Percentiles rank a stretch among this genome's conserved stretches.
Evolutionary conservation across 2,113 vertebrate genomes (phyloP).

Genomic region (Pomatostomus ruficeps): DNA sequence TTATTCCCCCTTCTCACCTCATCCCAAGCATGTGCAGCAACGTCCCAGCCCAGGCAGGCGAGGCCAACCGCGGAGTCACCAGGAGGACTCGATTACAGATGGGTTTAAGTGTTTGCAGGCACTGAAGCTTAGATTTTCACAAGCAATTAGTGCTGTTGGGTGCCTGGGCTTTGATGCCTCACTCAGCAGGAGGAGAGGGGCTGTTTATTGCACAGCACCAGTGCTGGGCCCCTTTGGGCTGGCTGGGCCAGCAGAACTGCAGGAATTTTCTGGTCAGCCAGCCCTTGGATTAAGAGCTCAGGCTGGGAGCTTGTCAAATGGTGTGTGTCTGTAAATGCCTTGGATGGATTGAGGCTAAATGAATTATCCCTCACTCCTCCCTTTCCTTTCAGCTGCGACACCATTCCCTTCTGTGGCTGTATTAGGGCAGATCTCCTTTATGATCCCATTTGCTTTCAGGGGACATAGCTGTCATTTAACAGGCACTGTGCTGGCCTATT

Average conservation of each 20-base stretch:
- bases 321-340: not conserved
- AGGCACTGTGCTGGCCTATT: not conserved
- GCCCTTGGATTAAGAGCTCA: not conserved
- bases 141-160: not conserved
- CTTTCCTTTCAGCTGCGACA: not conserved
- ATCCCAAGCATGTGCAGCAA: not conserved
- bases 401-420: not conserved
- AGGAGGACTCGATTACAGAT: not conserved
- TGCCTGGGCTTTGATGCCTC: not conserved
- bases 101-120: slow-evolving; percentile 14
- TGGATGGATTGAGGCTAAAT: not conserved
- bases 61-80: not conserved
- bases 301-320: not conserved
- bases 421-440: not conserved
- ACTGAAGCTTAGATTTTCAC: not conserved
- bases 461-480: not conserved
- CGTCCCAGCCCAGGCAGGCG: not conserved
- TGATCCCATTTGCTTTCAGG: not conserved
- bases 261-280: not conserved
- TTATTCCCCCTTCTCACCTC: too few species aligned
- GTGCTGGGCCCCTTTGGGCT: not conserved
- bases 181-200: accelerated
- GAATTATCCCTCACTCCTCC: not conserved
- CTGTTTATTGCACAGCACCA: not conserved
- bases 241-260: not conserved